phyloP scores from a whole-genome alignment of 2,113 vertebrate genomes.

The Casuarius casuarius region DNA sequence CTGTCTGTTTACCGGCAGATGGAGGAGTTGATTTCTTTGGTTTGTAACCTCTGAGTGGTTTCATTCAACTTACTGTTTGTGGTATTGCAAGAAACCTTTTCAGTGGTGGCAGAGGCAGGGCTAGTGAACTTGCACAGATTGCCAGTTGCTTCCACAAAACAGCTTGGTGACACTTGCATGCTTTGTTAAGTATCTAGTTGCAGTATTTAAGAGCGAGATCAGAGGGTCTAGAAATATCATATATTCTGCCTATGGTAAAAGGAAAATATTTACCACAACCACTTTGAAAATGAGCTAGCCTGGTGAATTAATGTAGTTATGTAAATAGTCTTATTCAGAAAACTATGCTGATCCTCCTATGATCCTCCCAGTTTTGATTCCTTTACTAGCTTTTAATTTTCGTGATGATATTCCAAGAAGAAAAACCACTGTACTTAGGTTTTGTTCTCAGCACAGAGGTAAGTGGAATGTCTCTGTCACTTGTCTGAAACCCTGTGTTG shows the following conservation, averaged over 20 bases:
- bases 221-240: not conserved
- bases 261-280: not conserved
- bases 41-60: not conserved
- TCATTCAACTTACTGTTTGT: not conserved
- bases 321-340: not conserved
- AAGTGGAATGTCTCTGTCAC: constrained; percentile 15
- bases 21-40: constrained; percentile 6
- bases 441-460: not conserved
- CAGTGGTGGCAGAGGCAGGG: not conserved
- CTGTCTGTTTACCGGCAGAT: constrained; percentile 1
- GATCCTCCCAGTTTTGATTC: not conserved
- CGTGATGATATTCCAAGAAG: not conserved
- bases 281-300: not conserved
- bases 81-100: not conserved
- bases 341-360: not conserved
- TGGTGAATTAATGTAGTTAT: not conserved
- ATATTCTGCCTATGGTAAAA: not conserved
- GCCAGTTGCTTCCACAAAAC: not conserved
- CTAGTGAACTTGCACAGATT: not conserved
- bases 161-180: not conserved
- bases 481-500: constrained; percentile 53
- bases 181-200: not conserved
- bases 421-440: constrained; percentile 3
- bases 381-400: constrained; percentile 18
- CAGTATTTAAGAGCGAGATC: not conserved